Evolutionary conservation across 2,797 vertebrate genomes (phyloP).

Genomic region (Anguilla obscura): DNA sequence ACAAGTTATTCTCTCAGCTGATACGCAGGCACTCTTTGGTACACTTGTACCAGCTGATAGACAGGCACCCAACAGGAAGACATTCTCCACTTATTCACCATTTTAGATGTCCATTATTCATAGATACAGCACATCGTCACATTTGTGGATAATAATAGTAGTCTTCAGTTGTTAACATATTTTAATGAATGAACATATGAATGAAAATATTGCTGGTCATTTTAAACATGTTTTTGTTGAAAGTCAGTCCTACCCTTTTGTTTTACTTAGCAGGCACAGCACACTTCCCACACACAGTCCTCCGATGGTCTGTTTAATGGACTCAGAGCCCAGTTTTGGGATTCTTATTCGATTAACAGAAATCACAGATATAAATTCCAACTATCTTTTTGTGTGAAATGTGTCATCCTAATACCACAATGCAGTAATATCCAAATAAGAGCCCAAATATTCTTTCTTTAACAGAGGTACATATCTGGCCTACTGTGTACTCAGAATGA

Average conservation of each 20-base stretch:
- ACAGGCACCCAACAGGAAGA: too few species aligned
- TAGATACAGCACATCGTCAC: background rate
- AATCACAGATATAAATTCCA: background rate
- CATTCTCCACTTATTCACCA: background rate
- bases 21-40: too few species aligned
- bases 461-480: background rate
- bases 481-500: background rate
- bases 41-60: too few species aligned
- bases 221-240: too few species aligned
- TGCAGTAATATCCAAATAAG: background rate
- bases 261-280: background rate
- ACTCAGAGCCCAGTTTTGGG: background rate
- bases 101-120: background rate
- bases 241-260: background rate
- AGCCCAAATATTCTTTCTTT: background rate
- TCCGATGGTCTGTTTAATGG: background rate
- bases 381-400: background rate
- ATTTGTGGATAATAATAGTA: background rate
- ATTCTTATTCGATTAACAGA: background rate
- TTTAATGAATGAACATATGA: background rate
- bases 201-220: background rate
- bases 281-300: background rate
- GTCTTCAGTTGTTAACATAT: background rate
- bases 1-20: too few species aligned
- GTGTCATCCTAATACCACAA: background rate